Evolutionary conservation across 2,888 invertebrate genomes (phyloP).

Genomic region (Drosophila demipolita): DNA sequence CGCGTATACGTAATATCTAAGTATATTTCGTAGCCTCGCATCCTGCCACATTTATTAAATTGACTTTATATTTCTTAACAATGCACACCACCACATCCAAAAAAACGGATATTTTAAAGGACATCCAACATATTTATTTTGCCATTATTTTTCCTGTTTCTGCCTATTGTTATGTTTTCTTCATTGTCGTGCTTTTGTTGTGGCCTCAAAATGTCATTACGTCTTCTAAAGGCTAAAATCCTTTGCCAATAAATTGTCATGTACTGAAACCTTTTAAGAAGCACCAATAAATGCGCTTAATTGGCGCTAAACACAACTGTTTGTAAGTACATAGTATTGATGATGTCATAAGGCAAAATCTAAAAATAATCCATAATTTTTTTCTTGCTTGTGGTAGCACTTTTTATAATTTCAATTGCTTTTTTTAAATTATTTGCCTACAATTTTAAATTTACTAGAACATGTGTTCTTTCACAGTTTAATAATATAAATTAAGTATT

Average conservation of each 20-base stretch:
- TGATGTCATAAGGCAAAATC: background rate
- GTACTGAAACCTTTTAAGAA: conserved; percentile 1
- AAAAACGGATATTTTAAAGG: conserved; percentile 23
- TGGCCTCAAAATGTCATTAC: conserved; percentile 40
- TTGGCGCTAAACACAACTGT: conserved; percentile 4
- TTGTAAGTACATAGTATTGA: background rate
- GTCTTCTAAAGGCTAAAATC: conserved; percentile 8
- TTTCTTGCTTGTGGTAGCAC: background rate
- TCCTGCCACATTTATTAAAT: conserved; percentile 75
- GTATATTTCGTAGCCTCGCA: conserved; percentile 26
- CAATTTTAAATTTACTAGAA: conserved; percentile 1
- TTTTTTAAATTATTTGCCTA: background rate
- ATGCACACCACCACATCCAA: conserved; percentile 10
- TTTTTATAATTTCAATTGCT: background rate
- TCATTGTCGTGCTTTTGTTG: conserved; percentile 51
- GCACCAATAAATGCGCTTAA: conserved; percentile 15
- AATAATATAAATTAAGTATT: conserved; percentile 33
- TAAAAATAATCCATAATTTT: background rate
- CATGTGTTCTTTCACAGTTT: conserved; percentile 2
- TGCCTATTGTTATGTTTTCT: conserved; percentile 41
- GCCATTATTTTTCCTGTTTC: conserved; percentile 30
- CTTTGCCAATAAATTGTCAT: conserved; percentile 20
- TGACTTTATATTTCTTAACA: conserved; percentile 67
- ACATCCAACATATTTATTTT: conserved; percentile 47
- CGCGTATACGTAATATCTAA: conserved; percentile 17